Conservation (phyloP, 2,888 invertebrate species). For the Melinaea marsaeus region DNA sequence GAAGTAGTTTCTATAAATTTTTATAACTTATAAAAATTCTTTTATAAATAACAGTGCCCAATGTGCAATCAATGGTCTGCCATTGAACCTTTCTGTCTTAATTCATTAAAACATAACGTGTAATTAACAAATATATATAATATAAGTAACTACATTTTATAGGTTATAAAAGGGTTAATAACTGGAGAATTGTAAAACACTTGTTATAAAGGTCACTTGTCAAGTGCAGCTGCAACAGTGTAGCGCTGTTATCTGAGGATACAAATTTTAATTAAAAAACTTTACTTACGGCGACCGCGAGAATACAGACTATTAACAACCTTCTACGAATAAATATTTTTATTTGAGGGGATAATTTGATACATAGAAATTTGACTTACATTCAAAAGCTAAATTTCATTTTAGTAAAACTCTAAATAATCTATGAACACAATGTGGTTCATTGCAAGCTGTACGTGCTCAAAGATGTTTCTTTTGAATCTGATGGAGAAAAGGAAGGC, state of each 20-base stretch:
- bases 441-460: too few relatives aligned
- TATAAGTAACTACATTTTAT: too few relatives aligned
- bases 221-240: slow-evolving; percentile 24
- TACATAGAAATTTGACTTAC: slow-evolving; percentile 9
- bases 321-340: slow-evolving; percentile 17
- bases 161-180: too few relatives aligned
- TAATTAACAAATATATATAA: too few relatives aligned
- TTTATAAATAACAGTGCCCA: too few relatives aligned
- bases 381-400: not conserved
- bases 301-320: slow-evolving; percentile 16
- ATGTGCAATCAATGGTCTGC: too few relatives aligned
- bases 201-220: slow-evolving; percentile 16
- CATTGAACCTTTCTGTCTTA: too few relatives aligned
- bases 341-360: slow-evolving; percentile 11
- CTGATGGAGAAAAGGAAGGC: too few relatives aligned
- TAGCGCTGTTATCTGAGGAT: slow-evolving; percentile 28
- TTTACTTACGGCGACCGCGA: slow-evolving; percentile 23
- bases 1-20: too few relatives aligned
- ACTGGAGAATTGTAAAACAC: slow-evolving; percentile 3
- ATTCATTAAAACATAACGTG: too few relatives aligned
- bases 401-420: slow-evolving; percentile 8
- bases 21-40: too few relatives aligned
- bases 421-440: slow-evolving; percentile 6
- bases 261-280: slow-evolving; percentile 35
- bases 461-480: too few relatives aligned